These are phyloP conservation scores for Astur gentilis DNA, from an alignment of 2,113 vertebrate species.

Conservation along the genomic window DNA sequence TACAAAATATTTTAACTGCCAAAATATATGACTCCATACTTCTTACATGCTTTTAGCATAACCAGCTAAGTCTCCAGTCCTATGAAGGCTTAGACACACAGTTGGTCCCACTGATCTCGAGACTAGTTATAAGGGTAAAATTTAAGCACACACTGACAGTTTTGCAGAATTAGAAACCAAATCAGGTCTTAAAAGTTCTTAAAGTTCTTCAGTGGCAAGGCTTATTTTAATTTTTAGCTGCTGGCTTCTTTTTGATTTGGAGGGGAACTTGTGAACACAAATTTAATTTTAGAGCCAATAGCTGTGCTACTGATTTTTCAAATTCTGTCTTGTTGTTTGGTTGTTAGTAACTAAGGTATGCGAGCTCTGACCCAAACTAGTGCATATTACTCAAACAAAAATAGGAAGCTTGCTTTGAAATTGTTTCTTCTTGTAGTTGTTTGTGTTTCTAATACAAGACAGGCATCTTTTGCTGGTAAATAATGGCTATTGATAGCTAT, in stretches of 20 bases:
- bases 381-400: background rate
- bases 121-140: background rate
- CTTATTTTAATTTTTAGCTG: background rate
- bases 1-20: background rate
- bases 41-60: background rate
- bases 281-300: background rate
- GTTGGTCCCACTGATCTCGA: background rate
- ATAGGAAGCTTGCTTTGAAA: background rate
- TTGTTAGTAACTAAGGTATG: background rate
- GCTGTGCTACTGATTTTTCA: background rate
- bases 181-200: background rate
- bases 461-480: background rate
- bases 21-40: background rate
- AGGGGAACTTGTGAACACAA: background rate
- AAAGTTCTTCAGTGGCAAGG: background rate
- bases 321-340: background rate
- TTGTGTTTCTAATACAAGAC: background rate
- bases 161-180: background rate
- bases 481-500: background rate
- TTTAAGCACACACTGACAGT: too few relatives aligned
- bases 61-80: too few relatives aligned
- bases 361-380: background rate
- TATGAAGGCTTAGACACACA: background rate
- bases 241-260: background rate
- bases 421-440: background rate